Conservation (phyloP, 1,140 invertebrate species). For the Aporrectodea caliginosa region DNA sequence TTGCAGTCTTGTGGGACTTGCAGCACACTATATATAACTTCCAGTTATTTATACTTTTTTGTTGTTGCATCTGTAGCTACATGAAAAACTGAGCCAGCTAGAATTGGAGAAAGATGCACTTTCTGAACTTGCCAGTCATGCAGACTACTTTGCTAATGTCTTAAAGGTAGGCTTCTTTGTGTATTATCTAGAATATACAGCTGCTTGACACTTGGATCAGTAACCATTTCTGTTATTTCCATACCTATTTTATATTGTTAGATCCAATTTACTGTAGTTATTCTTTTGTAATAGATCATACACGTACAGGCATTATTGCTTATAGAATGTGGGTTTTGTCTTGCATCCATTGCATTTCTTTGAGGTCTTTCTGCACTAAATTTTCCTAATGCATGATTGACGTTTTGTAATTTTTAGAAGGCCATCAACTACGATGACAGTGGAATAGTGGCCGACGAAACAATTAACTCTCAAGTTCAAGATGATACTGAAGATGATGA, state of each 20-base stretch:
- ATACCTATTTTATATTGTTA: neutral
- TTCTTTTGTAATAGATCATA: neutral
- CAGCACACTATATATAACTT: too few species aligned
- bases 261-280: neutral
- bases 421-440: too few species aligned
- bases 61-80: neutral
- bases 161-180: neutral
- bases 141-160: neutral
- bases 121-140: neutral
- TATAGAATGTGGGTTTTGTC: neutral
- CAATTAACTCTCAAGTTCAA: too few species aligned
- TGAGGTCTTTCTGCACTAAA: too few species aligned
- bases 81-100: neutral
- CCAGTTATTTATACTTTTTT: neutral
- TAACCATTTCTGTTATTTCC: neutral
- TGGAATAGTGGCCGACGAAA: too few species aligned
- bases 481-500: too few species aligned
- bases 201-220: neutral
- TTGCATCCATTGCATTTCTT: too few species aligned
- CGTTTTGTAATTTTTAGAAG: too few species aligned
- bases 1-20: too few species aligned
- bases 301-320: neutral
- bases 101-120: neutral
- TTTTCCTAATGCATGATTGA: too few species aligned
- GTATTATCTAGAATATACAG: neutral